A percentile compares a stretch with the other conserved stretches of the same genome.
Evolutionary conservation across 2,113 vertebrate species (phyloP).

Genomic region (Protobothrops flavoviridis): DNA sequence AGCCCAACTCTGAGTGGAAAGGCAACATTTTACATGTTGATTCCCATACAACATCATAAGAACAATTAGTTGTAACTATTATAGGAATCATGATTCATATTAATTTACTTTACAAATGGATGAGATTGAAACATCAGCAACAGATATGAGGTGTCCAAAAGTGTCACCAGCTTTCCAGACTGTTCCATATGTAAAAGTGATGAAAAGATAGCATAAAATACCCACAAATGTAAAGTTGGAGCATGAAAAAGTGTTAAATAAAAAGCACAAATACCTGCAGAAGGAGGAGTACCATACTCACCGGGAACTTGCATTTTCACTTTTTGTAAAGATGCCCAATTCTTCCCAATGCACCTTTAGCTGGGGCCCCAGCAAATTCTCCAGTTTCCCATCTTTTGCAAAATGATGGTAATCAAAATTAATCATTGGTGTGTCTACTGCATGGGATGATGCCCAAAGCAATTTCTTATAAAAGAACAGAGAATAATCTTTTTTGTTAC

Average conservation of each 20-base stretch:
- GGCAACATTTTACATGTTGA: neutral
- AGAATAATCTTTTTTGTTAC: neutral
- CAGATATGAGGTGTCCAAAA: neutral
- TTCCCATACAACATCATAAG: neutral
- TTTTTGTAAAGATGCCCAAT: constrained; percentile 71
- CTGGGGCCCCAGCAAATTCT: constrained; percentile 73
- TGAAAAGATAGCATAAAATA: neutral
- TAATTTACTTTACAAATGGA: neutral
- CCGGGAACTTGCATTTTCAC: constrained; percentile 67
- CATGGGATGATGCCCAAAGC: constrained; percentile 80
- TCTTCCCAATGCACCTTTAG: constrained; percentile 76
- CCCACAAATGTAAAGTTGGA: neutral
- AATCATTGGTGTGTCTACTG: constrained; percentile 77
- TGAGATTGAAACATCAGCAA: neutral
- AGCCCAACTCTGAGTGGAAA: neutral
- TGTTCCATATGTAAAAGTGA: neutral
- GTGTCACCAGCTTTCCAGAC: neutral
- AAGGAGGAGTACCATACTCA: constrained; percentile 62
- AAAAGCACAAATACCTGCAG: neutral
- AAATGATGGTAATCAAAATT: constrained; percentile 80
- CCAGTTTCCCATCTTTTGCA: constrained; percentile 77
- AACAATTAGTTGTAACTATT: neutral
- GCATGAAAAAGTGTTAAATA: neutral
- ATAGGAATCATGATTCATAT: neutral
- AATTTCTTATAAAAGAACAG: constrained; percentile 67